A percentile compares a stretch with the other conserved stretches of the same genome.
Evolutionary conservation across 2,888 invertebrate species (phyloP).

Genomic region (Eutolmus rufibarbis): DNA sequence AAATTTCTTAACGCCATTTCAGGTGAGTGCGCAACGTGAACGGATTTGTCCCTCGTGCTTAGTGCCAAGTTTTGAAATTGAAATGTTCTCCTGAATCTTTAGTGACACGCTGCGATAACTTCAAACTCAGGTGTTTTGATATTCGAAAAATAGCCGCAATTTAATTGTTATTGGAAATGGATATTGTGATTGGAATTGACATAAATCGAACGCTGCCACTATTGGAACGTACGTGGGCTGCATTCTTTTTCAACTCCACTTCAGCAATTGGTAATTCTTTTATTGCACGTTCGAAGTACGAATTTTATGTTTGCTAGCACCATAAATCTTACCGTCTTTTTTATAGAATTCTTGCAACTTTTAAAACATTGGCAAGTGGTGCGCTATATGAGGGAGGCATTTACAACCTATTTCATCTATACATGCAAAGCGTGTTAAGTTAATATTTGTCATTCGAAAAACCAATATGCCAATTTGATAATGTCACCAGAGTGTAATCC

Average conservation of each 20-base stretch:
- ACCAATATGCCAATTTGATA: too few relatives aligned
- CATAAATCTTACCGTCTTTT: too few relatives aligned
- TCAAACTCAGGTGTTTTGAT: not conserved
- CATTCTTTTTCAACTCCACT: not conserved
- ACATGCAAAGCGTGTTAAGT: too few relatives aligned
- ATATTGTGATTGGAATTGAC: conserved; percentile 5
- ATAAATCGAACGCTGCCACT: not conserved
- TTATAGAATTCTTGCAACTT: too few relatives aligned
- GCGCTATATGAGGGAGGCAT: too few relatives aligned
- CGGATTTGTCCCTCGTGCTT: conserved; percentile 15
- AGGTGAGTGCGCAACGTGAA: conserved; percentile 16
- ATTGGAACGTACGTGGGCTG: not conserved
- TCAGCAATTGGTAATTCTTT: not conserved
- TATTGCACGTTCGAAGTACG: not conserved
- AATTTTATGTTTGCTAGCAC: too few relatives aligned
- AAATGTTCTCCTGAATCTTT: conserved; percentile 5
- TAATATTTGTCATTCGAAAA: too few relatives aligned
- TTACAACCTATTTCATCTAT: too few relatives aligned
- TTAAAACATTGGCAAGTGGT: too few relatives aligned
- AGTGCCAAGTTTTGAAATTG: conserved; percentile 15
- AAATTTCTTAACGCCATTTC: conserved; percentile 36
- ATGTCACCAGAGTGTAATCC: too few relatives aligned
- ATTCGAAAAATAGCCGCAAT: not conserved
- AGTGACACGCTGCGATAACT: conserved; percentile 9
- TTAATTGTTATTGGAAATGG: conserved; percentile 6